Evolutionary conservation across 2,888 invertebrate genomes (phyloP).

Genomic region (Lasioglossum villosulum): DNA sequence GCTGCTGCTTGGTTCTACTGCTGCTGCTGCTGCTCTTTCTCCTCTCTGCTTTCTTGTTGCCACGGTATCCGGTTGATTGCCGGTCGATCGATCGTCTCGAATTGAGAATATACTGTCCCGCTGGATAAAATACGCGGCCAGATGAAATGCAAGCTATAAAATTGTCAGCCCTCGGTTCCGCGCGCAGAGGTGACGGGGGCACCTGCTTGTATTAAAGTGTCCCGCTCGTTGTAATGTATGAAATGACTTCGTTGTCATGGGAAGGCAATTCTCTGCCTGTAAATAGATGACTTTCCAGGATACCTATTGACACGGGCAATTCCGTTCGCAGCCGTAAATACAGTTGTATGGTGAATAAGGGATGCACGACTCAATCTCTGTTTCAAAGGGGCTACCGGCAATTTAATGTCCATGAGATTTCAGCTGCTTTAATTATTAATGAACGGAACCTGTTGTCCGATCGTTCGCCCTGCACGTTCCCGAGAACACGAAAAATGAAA

Average conservation of each 20-base stretch:
- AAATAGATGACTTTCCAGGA: slow-evolving; percentile 25
- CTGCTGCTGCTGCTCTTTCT: slow-evolving; percentile 13
- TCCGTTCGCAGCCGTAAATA: slow-evolving; percentile 26
- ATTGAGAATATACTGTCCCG: slow-evolving; percentile 62
- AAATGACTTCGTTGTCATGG: slow-evolving; percentile 36
- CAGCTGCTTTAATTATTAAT: slow-evolving; percentile 12
- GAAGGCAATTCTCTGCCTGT: slow-evolving; percentile 40
- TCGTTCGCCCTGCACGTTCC: neutral
- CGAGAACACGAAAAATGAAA: neutral
- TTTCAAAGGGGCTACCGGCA: neutral
- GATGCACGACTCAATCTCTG: slow-evolving; percentile 1
- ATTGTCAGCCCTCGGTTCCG: slow-evolving; percentile 44
- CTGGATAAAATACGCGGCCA: slow-evolving; percentile 37
- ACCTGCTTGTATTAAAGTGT: slow-evolving; percentile 41
- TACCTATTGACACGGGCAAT: slow-evolving; percentile 14
- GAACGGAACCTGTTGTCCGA: neutral
- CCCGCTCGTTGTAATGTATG: slow-evolving; percentile 39
- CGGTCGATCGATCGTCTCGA: slow-evolving; percentile 65
- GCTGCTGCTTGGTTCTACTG: neutral
- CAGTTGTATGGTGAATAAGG: neutral
- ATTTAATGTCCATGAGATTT: neutral
- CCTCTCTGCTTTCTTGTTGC: slow-evolving; percentile 52
- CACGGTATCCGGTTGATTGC: slow-evolving; percentile 63
- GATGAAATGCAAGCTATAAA: slow-evolving; percentile 58
- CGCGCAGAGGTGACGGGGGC: slow-evolving; percentile 38